Base-by-base conservation (phyloP, 2,797 vertebrate genomes). In the Capromys pilorides region DNA sequence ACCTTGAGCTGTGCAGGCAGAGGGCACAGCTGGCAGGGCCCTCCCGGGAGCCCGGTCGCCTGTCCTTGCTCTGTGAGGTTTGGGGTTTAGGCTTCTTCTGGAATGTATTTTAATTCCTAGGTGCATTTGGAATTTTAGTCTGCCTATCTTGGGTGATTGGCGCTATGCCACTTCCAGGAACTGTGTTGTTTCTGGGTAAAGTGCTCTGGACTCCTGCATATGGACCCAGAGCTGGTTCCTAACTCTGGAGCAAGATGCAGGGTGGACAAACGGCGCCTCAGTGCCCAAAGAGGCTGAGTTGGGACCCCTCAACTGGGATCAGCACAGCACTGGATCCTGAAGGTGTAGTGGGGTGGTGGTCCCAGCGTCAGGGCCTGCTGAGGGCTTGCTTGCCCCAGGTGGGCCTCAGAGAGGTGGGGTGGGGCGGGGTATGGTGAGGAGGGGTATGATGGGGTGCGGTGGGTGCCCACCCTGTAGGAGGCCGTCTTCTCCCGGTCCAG, bases 401-500 rank as follows among this genome's bases (percentile, higher is more conserved):
- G 31, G 73, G 73, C 22, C 36, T 73, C 36, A 13, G 36, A 73
- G 19, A 22, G n/a, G 19, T 73, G n/a, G 71, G 36, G 6, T 28
- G 12, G 6, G 26, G 9, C 16, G 22, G 69, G 36, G 12, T 6
- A 59, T 6, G 13, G 10, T 18, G 39, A 21, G 69, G 18, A 36
- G 67, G 36, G 36, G 67, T 69, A 36, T 21, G 67, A 18, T 22
- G 21, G 1, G 0, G 39, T 2, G 5, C 0, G 2, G 26, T 62
- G 5, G 13, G 41, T 8, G 41, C 97, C 97, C 98, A 99, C 99
- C 98, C 99, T 98, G 97, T 99, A 99, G 92, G 98, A 99, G 33
- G 98, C 98, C 0, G 98, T 97, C 97, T 99, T 98, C 98, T 99
- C 99, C 13, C 99, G 98, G 98, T 99, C 99, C 98, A 99, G 98